Conservation (phyloP, 2,113 vertebrate genomes). For the Meriones unguiculatus region DNA sequence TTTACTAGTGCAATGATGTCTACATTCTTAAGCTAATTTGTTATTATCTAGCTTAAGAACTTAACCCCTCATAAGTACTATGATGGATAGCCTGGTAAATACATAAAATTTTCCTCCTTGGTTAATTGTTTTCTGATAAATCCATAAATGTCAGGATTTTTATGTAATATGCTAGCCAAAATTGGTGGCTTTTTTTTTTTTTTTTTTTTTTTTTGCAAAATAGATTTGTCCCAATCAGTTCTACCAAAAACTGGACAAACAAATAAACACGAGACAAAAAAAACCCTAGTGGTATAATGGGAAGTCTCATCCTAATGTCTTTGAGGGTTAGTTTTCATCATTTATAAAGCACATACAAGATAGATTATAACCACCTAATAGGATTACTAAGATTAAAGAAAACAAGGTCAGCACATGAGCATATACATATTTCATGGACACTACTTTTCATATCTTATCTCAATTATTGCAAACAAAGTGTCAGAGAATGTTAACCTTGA, state of each 20-base stretch:
- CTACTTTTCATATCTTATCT: neutral
- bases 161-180: too few species aligned
- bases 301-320: neutral
- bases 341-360: neutral
- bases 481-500: neutral
- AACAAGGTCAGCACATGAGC: neutral
- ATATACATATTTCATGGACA: neutral
- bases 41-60: neutral
- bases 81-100: neutral
- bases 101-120: neutral
- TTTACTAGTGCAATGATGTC: neutral
- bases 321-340: neutral
- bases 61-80: neutral
- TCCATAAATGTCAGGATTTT: neutral
- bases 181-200: too few species aligned
- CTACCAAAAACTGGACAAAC: neutral
- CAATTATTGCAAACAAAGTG: neutral
- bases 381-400: neutral
- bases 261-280: neutral
- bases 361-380: neutral
- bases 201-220: too few species aligned
- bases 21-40: constrained; percentile 2
- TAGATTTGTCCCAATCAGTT: neutral
- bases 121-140: neutral
- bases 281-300: neutral